Base-by-base conservation (phyloP, 2,113 vertebrate species). In the Symphodus melops region DNA sequence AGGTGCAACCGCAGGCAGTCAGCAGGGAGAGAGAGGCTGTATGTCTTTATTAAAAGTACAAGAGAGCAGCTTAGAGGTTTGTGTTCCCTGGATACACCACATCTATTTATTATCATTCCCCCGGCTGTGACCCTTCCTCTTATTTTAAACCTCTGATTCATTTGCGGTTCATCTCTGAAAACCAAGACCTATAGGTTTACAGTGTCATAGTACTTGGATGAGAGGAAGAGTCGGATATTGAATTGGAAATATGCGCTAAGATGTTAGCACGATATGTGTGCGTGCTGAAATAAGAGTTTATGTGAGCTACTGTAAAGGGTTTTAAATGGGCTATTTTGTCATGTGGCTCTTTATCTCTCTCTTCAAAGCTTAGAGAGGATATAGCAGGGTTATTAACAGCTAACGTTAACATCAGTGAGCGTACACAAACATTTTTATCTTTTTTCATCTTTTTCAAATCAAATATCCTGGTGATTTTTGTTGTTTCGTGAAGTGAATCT, bases 71-170 rank as follows among this genome's bases (percentile, higher is more conserved):
- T 85, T 87, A 79, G 63, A 81, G 69, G 89, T 83, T 90, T 81
- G 85, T 93, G 91, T 94, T 92, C 86, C 92, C 92, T 89, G 89
- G 95, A 93, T 94, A 95, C 93, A 83, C 86, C 67, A 79, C 86
- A 80, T 94, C 95, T 93, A 95, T 96, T 95, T 97, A 94, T 95
- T 95, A 91, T 92, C 90, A 39, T 84, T 89, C 91, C 85, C 90
- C 89, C 81, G 62, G 62, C 91, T 19, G 84, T 94, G 94, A 94
- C 95, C 94, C 94, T 91, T 79, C 90, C 92, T 95, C 97, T 96
- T 96, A 96, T 96, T 98, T 97, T 96, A 95, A 91, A 94, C 85
- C 91, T 90, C 86, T 97, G 96, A 97, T 95, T 97, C 97, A 97
- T 95, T 94, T 92, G 91, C 94, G 90, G 93, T 93, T 96, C 94